A percentile compares a stretch with the other conserved stretches of the same genome.
Conservation (phyloP, 30 jellyfish, hydroid and myxozoan species). For the Hydractinia symbiolongicarpus region DNA sequence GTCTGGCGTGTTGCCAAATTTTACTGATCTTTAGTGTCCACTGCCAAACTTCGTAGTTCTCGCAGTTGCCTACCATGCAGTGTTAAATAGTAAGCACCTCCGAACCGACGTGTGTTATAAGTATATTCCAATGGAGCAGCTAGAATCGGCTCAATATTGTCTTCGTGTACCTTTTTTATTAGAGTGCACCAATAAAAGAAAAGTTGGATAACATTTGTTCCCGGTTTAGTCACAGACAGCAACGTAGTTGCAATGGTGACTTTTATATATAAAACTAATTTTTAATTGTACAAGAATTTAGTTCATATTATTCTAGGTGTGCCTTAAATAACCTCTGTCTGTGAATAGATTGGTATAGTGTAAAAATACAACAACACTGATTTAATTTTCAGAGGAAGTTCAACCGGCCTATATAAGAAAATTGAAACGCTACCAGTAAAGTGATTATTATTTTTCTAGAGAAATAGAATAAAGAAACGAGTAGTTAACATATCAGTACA, state of each 20-base stretch:
- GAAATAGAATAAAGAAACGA: background rate
- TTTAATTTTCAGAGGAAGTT: background rate
- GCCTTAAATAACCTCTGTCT: background rate
- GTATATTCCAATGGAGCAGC: constrained; percentile 3
- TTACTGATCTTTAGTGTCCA: background rate
- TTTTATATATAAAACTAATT: too few relatives aligned
- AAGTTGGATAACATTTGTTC: background rate
- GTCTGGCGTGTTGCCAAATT: background rate
- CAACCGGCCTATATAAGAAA: background rate
- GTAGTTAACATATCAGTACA: background rate
- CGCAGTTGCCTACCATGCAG: constrained; percentile 3
- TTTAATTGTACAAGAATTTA: too few relatives aligned
- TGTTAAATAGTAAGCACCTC: constrained; percentile 8
- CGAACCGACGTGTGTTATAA: constrained; percentile 12
- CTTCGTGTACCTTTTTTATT: background rate
- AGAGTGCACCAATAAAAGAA: constrained; percentile 2
- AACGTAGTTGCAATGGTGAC: too few relatives aligned
- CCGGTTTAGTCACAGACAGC: too few relatives aligned
- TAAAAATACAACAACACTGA: background rate
- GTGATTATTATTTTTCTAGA: too few relatives aligned
- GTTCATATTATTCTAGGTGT: too few relatives aligned
- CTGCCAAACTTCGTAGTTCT: constrained; percentile 1
- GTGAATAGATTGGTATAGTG: background rate
- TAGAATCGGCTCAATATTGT: background rate
- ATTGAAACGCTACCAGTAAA: too few relatives aligned